Evolutionary conservation across 1,140 invertebrate species (phyloP), one percentile per base, ranked within the genome.

Genomic region (Caerostris darwini): DNA sequence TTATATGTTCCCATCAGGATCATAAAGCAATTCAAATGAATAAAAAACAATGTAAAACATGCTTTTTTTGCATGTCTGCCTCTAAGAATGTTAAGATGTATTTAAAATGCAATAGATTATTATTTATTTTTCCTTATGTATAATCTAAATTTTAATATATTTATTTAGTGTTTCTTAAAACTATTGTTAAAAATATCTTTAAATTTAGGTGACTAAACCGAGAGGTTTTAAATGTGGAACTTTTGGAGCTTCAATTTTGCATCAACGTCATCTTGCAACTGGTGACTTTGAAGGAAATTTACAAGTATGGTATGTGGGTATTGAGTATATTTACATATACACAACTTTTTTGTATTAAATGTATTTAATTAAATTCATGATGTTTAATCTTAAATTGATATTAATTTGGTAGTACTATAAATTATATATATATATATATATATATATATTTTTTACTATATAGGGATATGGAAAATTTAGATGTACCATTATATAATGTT

Each of bases 211-310:
- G 94, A 97, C 98, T 95, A 97, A 98, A 95, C 97, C 97, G 77
- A 97, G 97, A 95, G 97, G 98, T n/a, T 97, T 99, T 93, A 99
- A 99, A 96, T 99, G 98, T 96, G 98, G 98, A 50, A 99, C 98
- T 10, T 99, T 99, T 96, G 98, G 98, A 94, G 98, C 98, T 2
- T 98, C 98, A 5, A 97, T 96, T 95, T 96, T 98, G 57, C 97
- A 97, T 94, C 97, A 98, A 95, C 97, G 98, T 94, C 97, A 97
- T 96, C 96, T 99, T 90, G 98, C 99, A 3, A 98, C 98, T 77
- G 99, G 99, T 10, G 98, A 99, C 96, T 99, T 99, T 96, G 97
- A 98, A 95, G 99, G 99, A 85, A 97, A 97, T 94, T 96, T 99
- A 94, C 97, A 98, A 96, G 97, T 99, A 96, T 98, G 98, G 98